These are phyloP conservation scores for Gallinago jamesoni DNA, from an alignment of 2,113 vertebrate species.

Conservation along the genomic window DNA sequence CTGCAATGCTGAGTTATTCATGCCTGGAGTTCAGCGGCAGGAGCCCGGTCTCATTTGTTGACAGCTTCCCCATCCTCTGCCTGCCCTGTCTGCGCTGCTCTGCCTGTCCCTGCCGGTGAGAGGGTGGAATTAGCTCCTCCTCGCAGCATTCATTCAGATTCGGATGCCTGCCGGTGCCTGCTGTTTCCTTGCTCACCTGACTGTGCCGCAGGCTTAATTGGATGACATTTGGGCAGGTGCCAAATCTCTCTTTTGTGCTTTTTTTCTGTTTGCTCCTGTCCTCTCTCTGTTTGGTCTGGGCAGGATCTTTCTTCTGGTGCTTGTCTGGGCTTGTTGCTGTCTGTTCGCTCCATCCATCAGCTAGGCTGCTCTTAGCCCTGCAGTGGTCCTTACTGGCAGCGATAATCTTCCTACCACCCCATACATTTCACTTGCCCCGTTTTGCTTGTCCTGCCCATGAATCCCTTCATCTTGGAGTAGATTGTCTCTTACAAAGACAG, in stretches of 20 bases:
- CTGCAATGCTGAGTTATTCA: background rate
- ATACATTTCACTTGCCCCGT: fast-evolving
- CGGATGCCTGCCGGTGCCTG: background rate
- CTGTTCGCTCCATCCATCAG: background rate
- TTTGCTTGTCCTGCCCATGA: background rate
- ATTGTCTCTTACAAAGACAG: background rate
- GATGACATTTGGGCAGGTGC: conserved; percentile 41
- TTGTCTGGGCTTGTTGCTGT: conserved; percentile 1
- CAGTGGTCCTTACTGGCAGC: background rate
- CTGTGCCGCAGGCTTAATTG: conserved; percentile 59
- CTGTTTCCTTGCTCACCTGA: conserved; percentile 41
- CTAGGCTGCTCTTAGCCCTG: background rate
- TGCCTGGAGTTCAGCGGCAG: background rate
- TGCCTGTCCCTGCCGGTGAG: background rate
- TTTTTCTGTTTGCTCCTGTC: conserved; percentile 12
- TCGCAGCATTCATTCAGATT: background rate
- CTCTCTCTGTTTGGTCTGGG: background rate
- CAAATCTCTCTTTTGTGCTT: conserved; percentile 51
- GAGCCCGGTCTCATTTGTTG: background rate
- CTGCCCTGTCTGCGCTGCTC: background rate
- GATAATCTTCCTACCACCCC: background rate
- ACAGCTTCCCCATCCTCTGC: background rate
- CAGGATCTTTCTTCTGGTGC: conserved; percentile 33
- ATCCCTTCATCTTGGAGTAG: background rate
- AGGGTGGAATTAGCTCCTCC: conserved; percentile 7